Conservation (phyloP, 2,797 vertebrate genomes). For the Sorex maritimensis region DNA sequence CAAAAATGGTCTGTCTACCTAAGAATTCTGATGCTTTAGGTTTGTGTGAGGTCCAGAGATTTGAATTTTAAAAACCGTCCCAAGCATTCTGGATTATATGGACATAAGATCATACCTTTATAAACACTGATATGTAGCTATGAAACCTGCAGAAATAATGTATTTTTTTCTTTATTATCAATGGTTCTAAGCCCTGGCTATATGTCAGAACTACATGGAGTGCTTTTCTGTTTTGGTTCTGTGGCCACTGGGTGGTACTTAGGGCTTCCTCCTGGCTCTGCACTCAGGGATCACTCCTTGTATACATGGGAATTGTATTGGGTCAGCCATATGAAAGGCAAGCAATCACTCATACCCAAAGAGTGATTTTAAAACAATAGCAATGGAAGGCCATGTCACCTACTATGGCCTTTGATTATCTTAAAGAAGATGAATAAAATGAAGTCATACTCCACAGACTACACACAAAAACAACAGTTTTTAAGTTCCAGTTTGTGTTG, state of each 20-base stretch:
- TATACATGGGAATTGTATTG: too few species aligned
- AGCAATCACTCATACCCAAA: not conserved
- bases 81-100: not conserved
- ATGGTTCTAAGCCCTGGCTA: not conserved
- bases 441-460: slow-evolving; percentile 10
- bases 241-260: too few species aligned
- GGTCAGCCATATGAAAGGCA: too few species aligned
- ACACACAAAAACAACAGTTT: not conserved
- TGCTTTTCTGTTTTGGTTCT: too few species aligned
- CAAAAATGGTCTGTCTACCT: not conserved
- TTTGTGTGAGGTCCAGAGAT: not conserved
- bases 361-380: not conserved
- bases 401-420: slow-evolving; percentile 13
- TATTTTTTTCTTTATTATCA: not conserved
- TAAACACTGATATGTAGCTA: not conserved
- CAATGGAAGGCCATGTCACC: not conserved
- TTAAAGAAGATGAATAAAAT: not conserved
- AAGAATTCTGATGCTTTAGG: not conserved
- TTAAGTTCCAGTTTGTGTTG: not conserved
- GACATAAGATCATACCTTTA: slow-evolving; percentile 5
- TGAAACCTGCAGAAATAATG: too few species aligned
- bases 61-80: not conserved
- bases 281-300: too few species aligned
- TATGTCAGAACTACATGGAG: not conserved
- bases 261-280: too few species aligned